Conservation (phyloP, 2,888 invertebrate genomes). For the Hymenopus coronatus region DNA sequence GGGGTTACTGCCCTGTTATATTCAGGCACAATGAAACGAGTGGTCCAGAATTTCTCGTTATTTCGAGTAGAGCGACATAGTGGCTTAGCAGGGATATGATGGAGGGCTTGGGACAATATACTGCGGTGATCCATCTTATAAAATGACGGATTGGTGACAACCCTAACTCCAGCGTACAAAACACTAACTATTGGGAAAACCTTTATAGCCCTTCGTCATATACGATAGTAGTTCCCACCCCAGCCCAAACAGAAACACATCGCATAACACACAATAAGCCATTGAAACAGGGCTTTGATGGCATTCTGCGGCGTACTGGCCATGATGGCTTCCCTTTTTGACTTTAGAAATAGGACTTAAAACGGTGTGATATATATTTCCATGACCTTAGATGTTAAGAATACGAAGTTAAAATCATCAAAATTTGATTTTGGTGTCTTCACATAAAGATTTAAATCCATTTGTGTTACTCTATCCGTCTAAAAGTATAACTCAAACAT, state of each 20-base stretch:
- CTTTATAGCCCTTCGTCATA: not conserved
- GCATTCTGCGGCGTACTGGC: not conserved
- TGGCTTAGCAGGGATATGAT: not conserved
- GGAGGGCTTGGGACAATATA: not conserved
- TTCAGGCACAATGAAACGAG: not conserved
- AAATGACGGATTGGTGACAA: constrained; percentile 27
- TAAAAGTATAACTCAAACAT: no score
- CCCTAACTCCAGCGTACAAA: not conserved
- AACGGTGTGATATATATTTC: no score
- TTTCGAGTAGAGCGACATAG: not conserved
- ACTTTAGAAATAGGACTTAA: no score
- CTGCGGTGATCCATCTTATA: constrained; percentile 29
- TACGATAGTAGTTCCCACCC: not conserved
- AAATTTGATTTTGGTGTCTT: no score
- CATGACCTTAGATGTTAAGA: no score
- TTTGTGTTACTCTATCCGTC: no score
- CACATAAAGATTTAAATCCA: no score
- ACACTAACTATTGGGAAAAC: not conserved
- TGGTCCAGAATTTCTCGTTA: not conserved
- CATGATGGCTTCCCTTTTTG: not conserved
- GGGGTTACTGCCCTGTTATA: not conserved
- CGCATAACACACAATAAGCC: constrained; percentile 5
- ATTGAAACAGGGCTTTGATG: not conserved
- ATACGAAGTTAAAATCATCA: no score
- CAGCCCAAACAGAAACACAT: not conserved